Conservation (phyloP, 2,113 vertebrate genomes). For the Caretta caretta region DNA sequence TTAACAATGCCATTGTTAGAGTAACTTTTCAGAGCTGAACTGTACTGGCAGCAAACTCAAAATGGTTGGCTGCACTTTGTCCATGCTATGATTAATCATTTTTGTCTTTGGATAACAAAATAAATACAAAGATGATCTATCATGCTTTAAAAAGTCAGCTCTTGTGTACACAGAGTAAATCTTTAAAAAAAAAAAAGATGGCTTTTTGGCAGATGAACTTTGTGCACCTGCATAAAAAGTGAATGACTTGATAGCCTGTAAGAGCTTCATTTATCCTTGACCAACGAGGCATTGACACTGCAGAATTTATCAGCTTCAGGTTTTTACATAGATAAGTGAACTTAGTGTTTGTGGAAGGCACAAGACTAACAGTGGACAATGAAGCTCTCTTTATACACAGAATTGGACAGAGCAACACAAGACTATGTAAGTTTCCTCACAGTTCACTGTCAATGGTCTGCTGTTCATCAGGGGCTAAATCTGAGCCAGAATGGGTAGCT, state of each 20-base stretch:
- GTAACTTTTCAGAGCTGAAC: neutral
- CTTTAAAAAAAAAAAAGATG: neutral
- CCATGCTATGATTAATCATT: neutral
- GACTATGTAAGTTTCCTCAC: neutral
- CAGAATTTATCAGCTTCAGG: constrained; percentile 55
- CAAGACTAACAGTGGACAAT: neutral
- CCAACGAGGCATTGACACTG: constrained; percentile 42
- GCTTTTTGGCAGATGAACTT: constrained; percentile 29
- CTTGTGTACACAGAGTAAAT: constrained; percentile 23
- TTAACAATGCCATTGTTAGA: neutral
- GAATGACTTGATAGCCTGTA: constrained; percentile 37
- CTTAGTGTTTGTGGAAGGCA: constrained; percentile 32
- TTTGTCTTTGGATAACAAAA: constrained; percentile 34
- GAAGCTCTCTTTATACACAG: neutral
- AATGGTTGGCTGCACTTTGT: neutral
- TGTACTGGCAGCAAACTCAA: neutral
- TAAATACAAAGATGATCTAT: neutral
- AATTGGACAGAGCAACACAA: constrained; percentile 16
- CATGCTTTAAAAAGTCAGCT: neutral
- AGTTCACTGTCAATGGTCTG: neutral
- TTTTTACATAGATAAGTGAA: constrained; percentile 42
- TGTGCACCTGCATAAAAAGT: neutral
- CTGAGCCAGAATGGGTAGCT: neutral
- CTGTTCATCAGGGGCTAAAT: neutral
- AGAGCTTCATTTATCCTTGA: constrained; percentile 31